Base-by-base conservation (phyloP, 2,888 invertebrate species). In the Mesochorus sp. region DNA sequence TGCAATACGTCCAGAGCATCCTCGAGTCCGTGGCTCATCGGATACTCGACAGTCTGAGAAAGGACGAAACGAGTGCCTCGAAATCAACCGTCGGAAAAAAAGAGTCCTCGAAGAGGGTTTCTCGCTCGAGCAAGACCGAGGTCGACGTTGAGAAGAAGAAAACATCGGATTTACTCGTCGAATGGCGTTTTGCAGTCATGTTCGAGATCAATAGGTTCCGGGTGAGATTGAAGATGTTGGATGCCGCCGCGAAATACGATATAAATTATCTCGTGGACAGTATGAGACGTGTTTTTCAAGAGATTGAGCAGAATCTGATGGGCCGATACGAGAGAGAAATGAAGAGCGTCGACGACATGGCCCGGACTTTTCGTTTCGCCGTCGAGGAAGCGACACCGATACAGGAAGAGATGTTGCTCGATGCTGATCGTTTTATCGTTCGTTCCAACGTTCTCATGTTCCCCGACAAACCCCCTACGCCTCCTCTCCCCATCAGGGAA, bases 101-200 rank as follows among this genome's bases (percentile, higher is more conserved):
- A 37, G 55, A 53, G 17, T 80, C 68, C 8, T 64, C 59, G 44
- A 80, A 62, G 53, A 76, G 57, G 57, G 2, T 17, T 21, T 79
- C 80, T 1, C 44, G 37, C 5, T 12, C 34, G 4, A 59, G 37
- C 0, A 72, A 34, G 24, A 34, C 8, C 6, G 28, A 26, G 26
- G 12, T 42, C 28, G 34, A 44, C 1, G 47, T 6, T 6, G 49
- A 26, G 31, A 51, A 8, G 14, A 73, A 67, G 21, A 37, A 31
- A 42, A 1, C 2, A 1, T 34, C 71, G 0, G 78, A 83, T 70
- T 37, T 85, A 3, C 86, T 93, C 12, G 91, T 93, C 21, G 94
- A 94, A 88, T 94, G 94, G 94, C 89, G 90, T 14, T 92, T 92
- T 86, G 94, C 92, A 6, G 86, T 93, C 2, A 91, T 92, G 67